Conservation (phyloP, 2,113 vertebrate species). For the Eptatretus burgeri region DNA sequence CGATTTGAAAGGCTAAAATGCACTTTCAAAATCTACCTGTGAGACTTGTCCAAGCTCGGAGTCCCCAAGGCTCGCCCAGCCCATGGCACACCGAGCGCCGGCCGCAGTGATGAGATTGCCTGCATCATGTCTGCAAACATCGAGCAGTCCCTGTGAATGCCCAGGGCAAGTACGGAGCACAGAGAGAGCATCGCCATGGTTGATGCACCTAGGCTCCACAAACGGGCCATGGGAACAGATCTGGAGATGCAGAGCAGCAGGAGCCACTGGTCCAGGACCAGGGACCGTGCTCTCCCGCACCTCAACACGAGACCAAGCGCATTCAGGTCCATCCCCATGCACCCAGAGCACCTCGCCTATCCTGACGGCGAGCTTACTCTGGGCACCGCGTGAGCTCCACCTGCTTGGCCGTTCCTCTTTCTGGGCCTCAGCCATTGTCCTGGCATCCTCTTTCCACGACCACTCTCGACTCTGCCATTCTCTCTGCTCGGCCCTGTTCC, state of each 20-base stretch:
- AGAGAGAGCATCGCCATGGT: constrained; percentile 31
- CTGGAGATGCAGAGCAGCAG: constrained; percentile 35
- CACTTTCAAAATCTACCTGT: too few species aligned
- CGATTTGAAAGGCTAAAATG: too few species aligned
- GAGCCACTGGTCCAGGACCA: constrained; percentile 38
- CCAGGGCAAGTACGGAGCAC: constrained; percentile 42
- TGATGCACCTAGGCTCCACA: constrained; percentile 36
- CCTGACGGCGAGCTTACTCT: constrained; percentile 53
- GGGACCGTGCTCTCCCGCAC: constrained; percentile 47
- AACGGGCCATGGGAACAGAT: constrained; percentile 38
- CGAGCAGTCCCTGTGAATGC: constrained; percentile 24
- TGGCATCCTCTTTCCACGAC: too few species aligned
- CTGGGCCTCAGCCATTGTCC: too few species aligned
- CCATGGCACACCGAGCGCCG: constrained; percentile 28
- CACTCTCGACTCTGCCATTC: too few species aligned
- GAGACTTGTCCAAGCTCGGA: too few species aligned
- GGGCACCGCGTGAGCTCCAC: constrained; percentile 27
- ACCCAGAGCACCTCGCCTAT: constrained; percentile 71
- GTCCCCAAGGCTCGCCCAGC: too few species aligned
- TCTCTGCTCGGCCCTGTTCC: too few species aligned
- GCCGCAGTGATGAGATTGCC: constrained; percentile 32
- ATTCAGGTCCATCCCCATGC: constrained; percentile 42
- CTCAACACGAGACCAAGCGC: constrained; percentile 40
- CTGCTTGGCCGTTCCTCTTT: too few species aligned
- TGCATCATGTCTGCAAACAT: constrained; percentile 23